Base-by-base conservation (phyloP, 2,797 vertebrate species). In the Antrozous pallidus region DNA sequence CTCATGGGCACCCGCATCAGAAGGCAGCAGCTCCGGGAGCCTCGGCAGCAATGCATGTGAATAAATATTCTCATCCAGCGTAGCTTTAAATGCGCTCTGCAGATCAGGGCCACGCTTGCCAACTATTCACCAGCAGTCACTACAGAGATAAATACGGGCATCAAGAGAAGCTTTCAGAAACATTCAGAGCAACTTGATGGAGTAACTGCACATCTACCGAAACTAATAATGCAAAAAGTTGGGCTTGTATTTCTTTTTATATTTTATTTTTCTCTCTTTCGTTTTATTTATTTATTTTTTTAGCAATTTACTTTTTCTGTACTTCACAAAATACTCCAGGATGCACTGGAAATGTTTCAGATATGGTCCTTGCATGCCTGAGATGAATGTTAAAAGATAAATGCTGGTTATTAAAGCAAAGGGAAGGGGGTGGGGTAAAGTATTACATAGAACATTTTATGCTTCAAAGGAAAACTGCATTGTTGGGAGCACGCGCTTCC, bases 371-470 rank as follows among this genome's bases (percentile, higher is more conserved):
- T 93, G 82, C 67, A 84, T 73, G 54, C 77, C 40, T 83, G 45
- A 94, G 71, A 84, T 71, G 40, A 95, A 49, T n/a, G 51, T 26
- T 69, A 78, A 81, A 74, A 42, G 26, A 84, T 71, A 90, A 93
- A 58, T 56, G 61, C 26, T 81, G 77, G 87, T 75, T 80, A 88
- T 69, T 38, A 8, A 49, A 73, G 69, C 69, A 82, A 85, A 75
- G 17, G 33, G 33, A 36, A 20, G 8, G 63, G 63, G 45, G 4
- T 16, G 61, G 20, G 49, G 56, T 18, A 45, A 33, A 33, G 45
- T 28, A n/a, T 45, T n/a, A 22, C 16, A 56, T 3, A 40, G 71
- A 80, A 83, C 86, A 86, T 40, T 61, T 63, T 67, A 31, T 80
- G 82, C 47, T 81, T 93, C 42, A 11, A 63, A 40, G 75, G 36